A percentile compares a stretch with the other conserved stretches of the same genome.
Evolutionary conservation across 2,113 vertebrate genomes (phyloP).

Genomic region (Nestor notabilis): DNA sequence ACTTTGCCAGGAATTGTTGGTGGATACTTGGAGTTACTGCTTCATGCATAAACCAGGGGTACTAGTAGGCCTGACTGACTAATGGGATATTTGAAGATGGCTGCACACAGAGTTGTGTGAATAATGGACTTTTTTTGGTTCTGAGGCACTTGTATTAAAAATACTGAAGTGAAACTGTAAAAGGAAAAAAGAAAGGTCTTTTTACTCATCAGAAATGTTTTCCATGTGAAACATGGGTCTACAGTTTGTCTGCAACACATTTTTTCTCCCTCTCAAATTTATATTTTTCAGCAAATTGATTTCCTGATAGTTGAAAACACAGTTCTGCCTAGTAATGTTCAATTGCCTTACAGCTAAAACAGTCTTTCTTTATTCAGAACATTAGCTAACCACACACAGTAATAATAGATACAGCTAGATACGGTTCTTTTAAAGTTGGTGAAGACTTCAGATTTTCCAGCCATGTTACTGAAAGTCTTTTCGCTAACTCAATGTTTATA

Average conservation of each 20-base stretch:
- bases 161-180: background rate
- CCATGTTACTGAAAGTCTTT: background rate
- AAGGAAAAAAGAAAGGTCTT: background rate
- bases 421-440: background rate
- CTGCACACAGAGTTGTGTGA: accelerated
- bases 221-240: background rate
- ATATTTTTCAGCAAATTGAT: background rate
- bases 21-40: background rate
- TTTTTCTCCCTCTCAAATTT: background rate
- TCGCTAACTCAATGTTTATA: background rate
- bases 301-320: background rate
- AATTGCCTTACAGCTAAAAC: background rate
- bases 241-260: background rate
- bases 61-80: background rate
- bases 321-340: background rate
- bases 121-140: background rate
- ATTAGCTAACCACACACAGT: background rate
- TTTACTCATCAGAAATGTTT: background rate
- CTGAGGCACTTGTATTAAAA: background rate
- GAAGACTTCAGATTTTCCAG: background rate
- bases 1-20: background rate
- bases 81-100: background rate
- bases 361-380: background rate
- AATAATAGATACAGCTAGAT: background rate
- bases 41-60: background rate